phyloP scores from a whole-genome alignment of 1,140 invertebrate genomes.

The Drosophila baimaii region DNA sequence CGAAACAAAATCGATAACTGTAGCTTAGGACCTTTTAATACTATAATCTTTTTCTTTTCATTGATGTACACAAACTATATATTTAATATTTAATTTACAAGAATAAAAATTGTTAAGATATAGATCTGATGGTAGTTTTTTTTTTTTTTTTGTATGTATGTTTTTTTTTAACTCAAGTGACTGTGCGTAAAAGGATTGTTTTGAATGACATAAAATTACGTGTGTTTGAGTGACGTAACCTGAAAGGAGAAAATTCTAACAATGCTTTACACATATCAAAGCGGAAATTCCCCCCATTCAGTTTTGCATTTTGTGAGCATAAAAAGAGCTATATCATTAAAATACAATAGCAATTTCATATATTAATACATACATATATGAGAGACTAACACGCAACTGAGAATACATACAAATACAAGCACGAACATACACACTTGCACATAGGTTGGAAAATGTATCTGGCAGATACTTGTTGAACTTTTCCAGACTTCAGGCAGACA shows the following conservation, averaged over 20 bases:
- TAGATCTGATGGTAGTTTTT: not conserved
- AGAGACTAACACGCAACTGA: constrained; percentile 28
- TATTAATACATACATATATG: constrained; percentile 29
- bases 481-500: constrained; percentile 53
- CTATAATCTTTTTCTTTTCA: constrained; percentile 25
- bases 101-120: constrained; percentile 37
- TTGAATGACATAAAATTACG: constrained; percentile 13
- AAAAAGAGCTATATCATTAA: constrained; percentile 52
- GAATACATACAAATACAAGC: constrained; percentile 20
- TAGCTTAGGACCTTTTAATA: constrained; percentile 45
- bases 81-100: constrained; percentile 44
- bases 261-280: constrained; percentile 23
- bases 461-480: constrained; percentile 43
- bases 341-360: constrained; percentile 40
- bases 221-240: constrained; percentile 7
- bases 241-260: constrained; percentile 33
- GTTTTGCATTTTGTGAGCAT: constrained; percentile 44
- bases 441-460: constrained; percentile 12
- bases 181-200: constrained; percentile 9
- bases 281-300: constrained; percentile 18
- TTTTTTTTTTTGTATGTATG: constrained; percentile 9
- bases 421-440: constrained; percentile 6
- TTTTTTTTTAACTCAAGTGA: not conserved
- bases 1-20: constrained; percentile 9
- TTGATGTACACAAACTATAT: constrained; percentile 27